phyloP scores from a whole-genome alignment of 2,888 invertebrate species.

The Diarsia brunnea region DNA sequence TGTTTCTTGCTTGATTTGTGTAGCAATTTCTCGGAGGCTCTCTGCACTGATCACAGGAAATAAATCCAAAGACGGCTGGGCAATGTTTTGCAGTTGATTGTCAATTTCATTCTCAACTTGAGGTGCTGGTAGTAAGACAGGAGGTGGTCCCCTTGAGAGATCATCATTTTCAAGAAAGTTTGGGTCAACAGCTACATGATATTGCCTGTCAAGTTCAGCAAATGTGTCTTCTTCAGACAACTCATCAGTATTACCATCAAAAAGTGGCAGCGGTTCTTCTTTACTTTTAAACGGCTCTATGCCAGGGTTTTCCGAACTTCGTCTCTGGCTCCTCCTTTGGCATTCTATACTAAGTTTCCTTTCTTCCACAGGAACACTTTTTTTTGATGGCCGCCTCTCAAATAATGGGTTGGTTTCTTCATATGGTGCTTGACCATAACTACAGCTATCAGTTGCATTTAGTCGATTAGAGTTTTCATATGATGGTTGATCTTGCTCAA shows the following conservation, averaged over 20 bases:
- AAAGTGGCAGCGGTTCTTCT: constrained; percentile 74
- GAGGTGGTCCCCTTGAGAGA: constrained; percentile 58
- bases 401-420: constrained; percentile 70
- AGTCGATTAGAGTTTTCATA: constrained; percentile 51
- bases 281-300: constrained; percentile 62
- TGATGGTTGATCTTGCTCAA: constrained; percentile 61
- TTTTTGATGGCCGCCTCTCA: constrained; percentile 73
- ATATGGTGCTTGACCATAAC: constrained; percentile 56
- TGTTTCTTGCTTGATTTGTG: constrained; percentile 55
- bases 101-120: constrained; percentile 72
- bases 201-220: constrained; percentile 86
- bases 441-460: constrained; percentile 53
- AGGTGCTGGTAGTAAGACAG: constrained; percentile 15
- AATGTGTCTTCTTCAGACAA: constrained; percentile 86
- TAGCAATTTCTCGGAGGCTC: constrained; percentile 20
- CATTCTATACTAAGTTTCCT: constrained; percentile 57
- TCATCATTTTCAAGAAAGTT: constrained; percentile 83
- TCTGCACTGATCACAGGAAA: constrained; percentile 37
- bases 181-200: constrained; percentile 88
- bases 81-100: constrained; percentile 69
- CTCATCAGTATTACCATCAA: constrained; percentile 78
- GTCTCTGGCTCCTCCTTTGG: constrained; percentile 57
- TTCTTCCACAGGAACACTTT: constrained; percentile 58
- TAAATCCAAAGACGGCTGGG: constrained; percentile 70
- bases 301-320: constrained; percentile 69